phyloP scores from a whole-genome alignment of 2,888 invertebrate species.

The Himalopsyche anomala region DNA sequence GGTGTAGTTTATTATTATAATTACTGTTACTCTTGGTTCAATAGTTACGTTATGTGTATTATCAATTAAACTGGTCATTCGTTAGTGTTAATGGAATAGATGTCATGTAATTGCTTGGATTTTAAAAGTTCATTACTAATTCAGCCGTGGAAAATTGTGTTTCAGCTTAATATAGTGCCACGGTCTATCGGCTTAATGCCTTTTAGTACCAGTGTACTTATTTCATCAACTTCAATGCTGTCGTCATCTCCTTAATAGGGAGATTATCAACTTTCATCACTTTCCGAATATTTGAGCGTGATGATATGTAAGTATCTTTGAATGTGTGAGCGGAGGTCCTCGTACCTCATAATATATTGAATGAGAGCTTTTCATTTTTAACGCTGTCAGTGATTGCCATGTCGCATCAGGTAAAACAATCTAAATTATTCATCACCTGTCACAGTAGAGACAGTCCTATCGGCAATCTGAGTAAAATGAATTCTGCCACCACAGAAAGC shows the following conservation, averaged over 20 bases:
- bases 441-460: neutral
- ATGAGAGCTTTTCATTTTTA: slow-evolving; percentile 32
- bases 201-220: slow-evolving; percentile 50
- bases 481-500: neutral
- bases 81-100: neutral
- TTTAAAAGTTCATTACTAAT: slow-evolving; percentile 60
- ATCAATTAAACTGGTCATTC: no score
- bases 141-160: slow-evolving; percentile 62
- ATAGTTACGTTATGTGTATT: no score
- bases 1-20: no score
- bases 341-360: slow-evolving; percentile 5
- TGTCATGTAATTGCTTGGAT: slow-evolving; percentile 54
- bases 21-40: no score
- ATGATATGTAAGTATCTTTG: slow-evolving; percentile 63
- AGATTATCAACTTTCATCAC: slow-evolving; percentile 59
- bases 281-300: slow-evolving; percentile 56
- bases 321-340: slow-evolving; percentile 49
- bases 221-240: slow-evolving; percentile 55
- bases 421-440: neutral
- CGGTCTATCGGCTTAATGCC: slow-evolving; percentile 56
- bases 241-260: slow-evolving; percentile 55
- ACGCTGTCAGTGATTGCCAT: slow-evolving; percentile 18
- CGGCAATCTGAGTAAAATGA: neutral
- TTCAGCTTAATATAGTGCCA: slow-evolving; percentile 62
- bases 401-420: slow-evolving; percentile 14